A percentile compares a stretch with the other conserved stretches of the same genome.
phyloP scores from a whole-genome alignment of 2,113 vertebrate genomes.

The Crotophaga sulcirostris region DNA sequence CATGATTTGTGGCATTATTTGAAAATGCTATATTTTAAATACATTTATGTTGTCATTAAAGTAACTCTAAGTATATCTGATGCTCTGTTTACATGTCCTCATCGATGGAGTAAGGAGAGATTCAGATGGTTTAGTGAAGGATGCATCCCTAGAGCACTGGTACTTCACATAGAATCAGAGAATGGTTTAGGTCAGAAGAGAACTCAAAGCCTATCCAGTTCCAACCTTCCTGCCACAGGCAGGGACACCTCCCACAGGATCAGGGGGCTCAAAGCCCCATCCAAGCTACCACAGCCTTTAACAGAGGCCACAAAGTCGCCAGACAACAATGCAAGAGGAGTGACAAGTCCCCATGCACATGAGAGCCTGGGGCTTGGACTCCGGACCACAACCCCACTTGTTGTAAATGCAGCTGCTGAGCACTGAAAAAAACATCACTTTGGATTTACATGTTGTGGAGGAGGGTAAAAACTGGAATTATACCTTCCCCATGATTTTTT shows the following conservation, averaged over 20 bases:
- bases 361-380: background rate
- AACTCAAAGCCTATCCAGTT: too few species aligned
- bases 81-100: background rate
- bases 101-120: background rate
- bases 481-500: background rate
- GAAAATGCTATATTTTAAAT: background rate
- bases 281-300: background rate
- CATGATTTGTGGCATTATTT: background rate
- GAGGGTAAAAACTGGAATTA: background rate
- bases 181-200: too few species aligned
- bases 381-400: too few species aligned
- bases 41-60: background rate
- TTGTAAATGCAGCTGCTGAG: too few species aligned
- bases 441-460: background rate
- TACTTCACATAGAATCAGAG: background rate
- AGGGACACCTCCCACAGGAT: too few species aligned
- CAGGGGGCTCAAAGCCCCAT: too few species aligned
- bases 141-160: background rate
- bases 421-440: too few species aligned
- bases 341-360: fast-evolving
- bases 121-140: background rate
- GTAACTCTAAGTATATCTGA: background rate
- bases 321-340: background rate
- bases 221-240: too few species aligned
- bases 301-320: background rate